A percentile compares a stretch with the other conserved stretches of the same genome.
phyloP scores from a whole-genome alignment of 2,797 vertebrate species.

The Trematocara caparti region DNA sequence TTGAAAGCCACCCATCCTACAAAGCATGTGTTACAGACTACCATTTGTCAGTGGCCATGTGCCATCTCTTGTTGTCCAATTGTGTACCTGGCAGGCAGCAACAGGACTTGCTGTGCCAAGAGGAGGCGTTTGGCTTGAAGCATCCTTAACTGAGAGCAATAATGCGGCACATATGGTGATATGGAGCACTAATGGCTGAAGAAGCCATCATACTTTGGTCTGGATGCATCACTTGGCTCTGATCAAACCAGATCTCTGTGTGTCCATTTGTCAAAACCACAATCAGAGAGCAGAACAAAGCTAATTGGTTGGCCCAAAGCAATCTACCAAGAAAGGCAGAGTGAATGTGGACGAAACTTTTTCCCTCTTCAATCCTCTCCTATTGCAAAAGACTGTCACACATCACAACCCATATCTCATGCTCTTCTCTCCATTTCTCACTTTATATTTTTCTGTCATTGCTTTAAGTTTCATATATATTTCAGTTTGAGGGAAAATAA shows the following conservation, averaged over 20 bases:
- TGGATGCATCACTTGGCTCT: slow-evolving; percentile 42
- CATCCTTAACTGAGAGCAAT: slow-evolving; percentile 32
- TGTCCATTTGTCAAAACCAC: slow-evolving; percentile 21
- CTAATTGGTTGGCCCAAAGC: slow-evolving; percentile 25
- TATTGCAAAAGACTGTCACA: slow-evolving; percentile 10
- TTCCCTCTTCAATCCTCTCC: slow-evolving; percentile 3
- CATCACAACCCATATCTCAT: neutral
- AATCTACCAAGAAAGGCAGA: slow-evolving; percentile 16
- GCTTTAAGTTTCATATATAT: slow-evolving; percentile 8
- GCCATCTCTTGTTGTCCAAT: slow-evolving; percentile 54
- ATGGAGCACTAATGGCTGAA: slow-evolving; percentile 12
- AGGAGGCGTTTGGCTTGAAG: slow-evolving; percentile 23
- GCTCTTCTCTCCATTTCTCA: slow-evolving; percentile 6
- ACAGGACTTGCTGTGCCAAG: slow-evolving; percentile 31
- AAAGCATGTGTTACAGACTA: slow-evolving; percentile 11
- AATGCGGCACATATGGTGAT: slow-evolving; percentile 57
- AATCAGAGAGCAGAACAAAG: slow-evolving; percentile 36
- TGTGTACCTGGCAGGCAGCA: slow-evolving; percentile 61
- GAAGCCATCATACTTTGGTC: slow-evolving; percentile 36
- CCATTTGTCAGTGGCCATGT: slow-evolving; percentile 42
- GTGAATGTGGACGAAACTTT: slow-evolving; percentile 3
- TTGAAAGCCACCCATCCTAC: slow-evolving; percentile 8
- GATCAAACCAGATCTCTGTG: slow-evolving; percentile 27
- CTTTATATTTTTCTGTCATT: slow-evolving; percentile 22
- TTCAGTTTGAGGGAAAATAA: slow-evolving; percentile 11